A percentile compares a stretch with the other conserved stretches of the same genome.
Evolutionary conservation across 2,888 invertebrate species (phyloP).

Genomic region (Aspidiotus destructor): DNA sequence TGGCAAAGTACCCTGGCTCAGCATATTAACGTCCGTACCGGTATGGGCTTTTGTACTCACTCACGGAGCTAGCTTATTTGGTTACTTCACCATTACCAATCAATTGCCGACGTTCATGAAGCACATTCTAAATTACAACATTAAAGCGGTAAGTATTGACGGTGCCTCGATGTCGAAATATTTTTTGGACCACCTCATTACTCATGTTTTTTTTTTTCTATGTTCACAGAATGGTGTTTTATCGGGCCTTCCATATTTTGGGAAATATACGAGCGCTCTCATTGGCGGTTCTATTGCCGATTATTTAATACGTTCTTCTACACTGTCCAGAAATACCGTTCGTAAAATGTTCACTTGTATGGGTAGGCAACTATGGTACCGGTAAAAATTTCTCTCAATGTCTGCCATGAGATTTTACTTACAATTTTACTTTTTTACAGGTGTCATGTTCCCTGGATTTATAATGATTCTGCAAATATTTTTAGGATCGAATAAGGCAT

Average conservation of each 20-base stretch:
- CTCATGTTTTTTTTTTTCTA: conserved; percentile 3
- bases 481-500: conserved; percentile 57
- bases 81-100: conserved; percentile 79
- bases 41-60: conserved; percentile 80
- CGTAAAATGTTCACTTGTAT: conserved; percentile 59
- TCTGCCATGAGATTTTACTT: no score
- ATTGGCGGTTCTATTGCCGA: conserved; percentile 65
- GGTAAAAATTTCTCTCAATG: no score
- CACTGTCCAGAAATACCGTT: conserved; percentile 61
- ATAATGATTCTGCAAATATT: conserved; percentile 66
- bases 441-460: conserved; percentile 54
- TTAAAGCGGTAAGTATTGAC: conserved; percentile 55
- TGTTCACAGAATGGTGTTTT: conserved; percentile 62
- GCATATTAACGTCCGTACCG: conserved; percentile 58
- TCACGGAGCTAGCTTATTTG: conserved; percentile 74
- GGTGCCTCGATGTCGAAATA: background rate
- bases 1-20: conserved; percentile 61
- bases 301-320: conserved; percentile 55
- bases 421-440: conserved; percentile 41
- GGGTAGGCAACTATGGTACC: conserved; percentile 42
- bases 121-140: conserved; percentile 63
- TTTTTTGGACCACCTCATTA: background rate
- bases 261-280: conserved; percentile 72
- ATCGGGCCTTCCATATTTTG: conserved; percentile 75
- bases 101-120: conserved; percentile 80